Evolutionary conservation across 2,797 vertebrate genomes (phyloP).

Genomic region (Pseudocheirus occidentalis): DNA sequence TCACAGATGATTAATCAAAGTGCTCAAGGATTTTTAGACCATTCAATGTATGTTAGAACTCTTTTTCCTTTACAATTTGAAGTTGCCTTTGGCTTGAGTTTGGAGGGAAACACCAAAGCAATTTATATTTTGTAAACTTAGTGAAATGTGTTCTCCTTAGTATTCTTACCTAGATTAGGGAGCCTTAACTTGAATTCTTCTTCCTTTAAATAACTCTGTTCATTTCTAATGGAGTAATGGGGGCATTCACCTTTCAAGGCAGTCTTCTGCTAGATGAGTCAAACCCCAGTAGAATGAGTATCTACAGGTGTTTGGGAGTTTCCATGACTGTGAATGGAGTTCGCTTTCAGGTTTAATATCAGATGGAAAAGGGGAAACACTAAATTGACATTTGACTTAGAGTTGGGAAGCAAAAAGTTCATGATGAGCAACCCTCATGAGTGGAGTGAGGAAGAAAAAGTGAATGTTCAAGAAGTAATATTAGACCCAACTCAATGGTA

Average conservation of each 20-base stretch:
- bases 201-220: background rate
- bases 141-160: background rate
- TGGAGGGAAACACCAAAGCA: conserved; percentile 22
- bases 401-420: conserved; percentile 17
- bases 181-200: background rate
- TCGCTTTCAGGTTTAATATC: conserved; percentile 44
- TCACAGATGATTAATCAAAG: conserved; percentile 60
- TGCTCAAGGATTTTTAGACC: conserved; percentile 42
- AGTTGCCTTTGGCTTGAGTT: conserved; percentile 63
- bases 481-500: conserved; percentile 11
- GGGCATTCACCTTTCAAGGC: background rate
- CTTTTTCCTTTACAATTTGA: conserved; percentile 61
- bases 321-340: conserved; percentile 47
- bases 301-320: conserved; percentile 19
- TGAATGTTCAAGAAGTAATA: conserved; percentile 32
- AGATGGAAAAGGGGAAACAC: background rate
- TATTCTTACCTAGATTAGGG: conserved; percentile 26
- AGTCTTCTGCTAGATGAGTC: background rate
- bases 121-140: conserved; percentile 6
- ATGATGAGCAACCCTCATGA: conserved; percentile 43
- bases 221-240: background rate
- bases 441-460: conserved; percentile 52
- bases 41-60: conserved; percentile 59
- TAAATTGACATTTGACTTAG: conserved; percentile 50
- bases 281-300: background rate